A percentile compares a stretch with the other conserved stretches of the same genome.
phyloP scores from a whole-genome alignment of 1,140 invertebrate genomes.

The Pogonognathellus flavescens region DNA sequence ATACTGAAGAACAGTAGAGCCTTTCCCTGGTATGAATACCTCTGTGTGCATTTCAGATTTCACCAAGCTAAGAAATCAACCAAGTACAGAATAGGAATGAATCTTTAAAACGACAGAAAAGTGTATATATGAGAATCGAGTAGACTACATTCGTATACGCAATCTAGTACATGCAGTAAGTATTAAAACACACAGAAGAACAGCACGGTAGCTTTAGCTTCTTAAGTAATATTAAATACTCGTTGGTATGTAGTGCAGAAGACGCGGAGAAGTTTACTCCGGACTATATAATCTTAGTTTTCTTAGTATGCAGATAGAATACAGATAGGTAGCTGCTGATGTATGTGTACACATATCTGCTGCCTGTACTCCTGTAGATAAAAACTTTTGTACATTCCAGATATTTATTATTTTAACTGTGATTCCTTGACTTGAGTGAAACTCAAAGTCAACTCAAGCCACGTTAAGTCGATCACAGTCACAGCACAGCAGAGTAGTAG shows the following conservation, averaged over 20 bases:
- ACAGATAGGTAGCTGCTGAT: neutral
- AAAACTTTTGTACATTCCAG: constrained; percentile 4
- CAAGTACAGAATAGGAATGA: neutral
- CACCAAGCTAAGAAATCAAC: neutral
- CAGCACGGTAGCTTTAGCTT: too few species aligned
- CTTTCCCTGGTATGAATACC: neutral
- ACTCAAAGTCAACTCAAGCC: constrained; percentile 3
- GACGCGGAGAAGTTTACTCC: too few species aligned
- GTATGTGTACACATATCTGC: too few species aligned
- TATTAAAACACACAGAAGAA: too few species aligned
- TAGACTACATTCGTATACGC: too few species aligned
- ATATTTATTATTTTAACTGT: constrained; percentile 37
- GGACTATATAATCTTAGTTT: too few species aligned
- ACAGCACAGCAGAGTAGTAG: neutral
- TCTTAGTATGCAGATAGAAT: neutral
- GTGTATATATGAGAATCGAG: too few species aligned
- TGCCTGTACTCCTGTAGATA: neutral
- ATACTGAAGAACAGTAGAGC: neutral
- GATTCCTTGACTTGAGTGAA: neutral
- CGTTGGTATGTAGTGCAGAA: too few species aligned
- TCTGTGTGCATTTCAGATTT: neutral
- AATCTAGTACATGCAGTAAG: too few species aligned
- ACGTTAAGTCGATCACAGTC: constrained; percentile 23
- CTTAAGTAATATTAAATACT: too few species aligned
- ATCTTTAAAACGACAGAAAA: constrained; percentile 8